Base-by-base conservation (phyloP, 2,888 invertebrate genomes). In the Tridacna crocea region DNA sequence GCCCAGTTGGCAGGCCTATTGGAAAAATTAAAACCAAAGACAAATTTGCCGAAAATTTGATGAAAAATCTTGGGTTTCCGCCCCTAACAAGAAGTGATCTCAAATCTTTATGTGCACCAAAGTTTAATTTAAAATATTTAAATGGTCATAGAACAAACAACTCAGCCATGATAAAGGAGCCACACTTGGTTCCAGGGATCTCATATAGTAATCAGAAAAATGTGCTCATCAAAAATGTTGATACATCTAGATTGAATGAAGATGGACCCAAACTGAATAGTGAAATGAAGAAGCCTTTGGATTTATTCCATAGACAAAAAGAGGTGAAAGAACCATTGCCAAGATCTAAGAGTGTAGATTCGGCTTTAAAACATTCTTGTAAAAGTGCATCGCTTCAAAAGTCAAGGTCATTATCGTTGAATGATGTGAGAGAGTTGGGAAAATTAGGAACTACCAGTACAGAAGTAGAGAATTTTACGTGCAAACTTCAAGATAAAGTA, bases 61-160 rank as follows among this genome's bases (percentile, higher is more conserved):
- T 83, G 72, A 81, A 81, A 77, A 85, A 83, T 24, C 75, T 85
- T 60, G 83, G 83, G 22, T 79, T 79, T 61, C 82, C 76, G 15
- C 80, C 85, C 15, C 68, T 81, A 26, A 79, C 79, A 26, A 36
- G 74, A n/a, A 46, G 51, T 72, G 83, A 85, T 65, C 77, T 83
- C 70, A 75, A 82, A n/a, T 72, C 66, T 2, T 75, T 79, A 77
- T 60, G 55, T 55, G 70, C 36, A 61, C 27, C n/a, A 58, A 80
- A 78, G 19, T 55, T 17, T 36, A 36, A 36, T 36, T 4, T 36
- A 27, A 68, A 58, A 11, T 76, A 46, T 27, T n/a, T 58, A 68
- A 77, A 83, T 27, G 72, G 76, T 47, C 77, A 81, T 61, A 47
- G 19, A 47, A 17, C n/a, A 17, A 73, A 74, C 58, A 60, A 55